Evolutionary conservation across 2,113 vertebrate genomes (phyloP).

Genomic region (Festucalex cinctus): DNA sequence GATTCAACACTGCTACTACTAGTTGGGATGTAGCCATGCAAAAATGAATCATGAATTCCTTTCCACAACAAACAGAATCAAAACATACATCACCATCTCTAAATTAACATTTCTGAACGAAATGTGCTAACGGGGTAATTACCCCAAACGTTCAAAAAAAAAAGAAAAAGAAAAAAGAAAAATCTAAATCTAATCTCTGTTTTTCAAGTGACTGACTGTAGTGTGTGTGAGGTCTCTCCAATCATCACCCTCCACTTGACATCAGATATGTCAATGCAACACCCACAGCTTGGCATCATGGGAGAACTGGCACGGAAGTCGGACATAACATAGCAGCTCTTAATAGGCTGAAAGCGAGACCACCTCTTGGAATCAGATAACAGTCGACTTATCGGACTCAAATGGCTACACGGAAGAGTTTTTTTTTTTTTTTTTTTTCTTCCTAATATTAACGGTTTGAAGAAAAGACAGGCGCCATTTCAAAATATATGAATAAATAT

Average conservation of each 20-base stretch:
- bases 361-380: slow-evolving; percentile 66
- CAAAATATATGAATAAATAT: no score
- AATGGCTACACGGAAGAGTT: slow-evolving; percentile 37
- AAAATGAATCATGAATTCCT: no score
- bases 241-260: slow-evolving; percentile 33
- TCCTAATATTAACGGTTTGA: not conserved
- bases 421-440: not conserved
- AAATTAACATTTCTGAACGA: not conserved
- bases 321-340: slow-evolving; percentile 26
- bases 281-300: slow-evolving; percentile 19
- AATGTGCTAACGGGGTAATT: not conserved
- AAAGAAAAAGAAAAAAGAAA: no score
- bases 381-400: slow-evolving; percentile 30
- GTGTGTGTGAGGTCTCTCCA: slow-evolving; percentile 31
- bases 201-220: slow-evolving; percentile 8
- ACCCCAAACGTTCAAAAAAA: not conserved
- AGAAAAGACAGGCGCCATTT: not conserved
- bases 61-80: not conserved
- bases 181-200: slow-evolving; percentile 1
- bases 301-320: slow-evolving; percentile 32
- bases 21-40: not conserved
- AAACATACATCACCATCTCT: not conserved
- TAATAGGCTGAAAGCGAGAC: slow-evolving; percentile 37
- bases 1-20: not conserved
- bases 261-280: slow-evolving; percentile 46